These are phyloP conservation scores for Antheraea yamamai DNA, from an alignment of 2,888 invertebrate genomes.

Conservation along the genomic window DNA sequence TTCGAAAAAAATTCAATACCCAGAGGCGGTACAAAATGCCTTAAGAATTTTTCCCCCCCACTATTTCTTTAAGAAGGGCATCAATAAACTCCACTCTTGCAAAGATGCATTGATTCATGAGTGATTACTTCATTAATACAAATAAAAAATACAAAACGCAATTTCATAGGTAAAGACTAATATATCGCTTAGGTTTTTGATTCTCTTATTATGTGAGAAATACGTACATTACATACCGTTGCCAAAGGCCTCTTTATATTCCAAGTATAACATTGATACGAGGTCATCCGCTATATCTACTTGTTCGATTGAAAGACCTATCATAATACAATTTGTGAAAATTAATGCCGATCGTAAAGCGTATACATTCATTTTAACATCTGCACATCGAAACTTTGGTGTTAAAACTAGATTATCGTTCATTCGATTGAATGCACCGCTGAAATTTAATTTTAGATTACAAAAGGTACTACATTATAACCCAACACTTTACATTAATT, in stretches of 20 bases:
- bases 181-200: too few relatives aligned
- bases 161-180: too few relatives aligned
- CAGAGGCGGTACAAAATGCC: too few relatives aligned
- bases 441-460: conserved; percentile 51
- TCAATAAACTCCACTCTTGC: too few relatives aligned
- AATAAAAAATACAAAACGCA: too few relatives aligned
- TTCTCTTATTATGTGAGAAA: background rate
- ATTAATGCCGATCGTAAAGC: background rate
- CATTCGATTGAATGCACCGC: conserved; percentile 46
- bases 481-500: background rate
- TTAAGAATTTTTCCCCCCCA: too few relatives aligned
- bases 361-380: conserved; percentile 11
- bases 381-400: conserved; percentile 16
- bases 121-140: too few relatives aligned
- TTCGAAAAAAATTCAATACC: too few relatives aligned
- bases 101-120: too few relatives aligned
- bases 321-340: background rate
- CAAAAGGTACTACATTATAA: conserved; percentile 24
- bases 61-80: too few relatives aligned
- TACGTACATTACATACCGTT: conserved; percentile 38
- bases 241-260: conserved; percentile 47
- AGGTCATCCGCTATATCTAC: conserved; percentile 32
- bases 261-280: conserved; percentile 41
- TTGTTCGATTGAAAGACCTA: conserved; percentile 1
- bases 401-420: conserved; percentile 33